Base-by-base conservation (phyloP, 2,888 invertebrate genomes). In the Azorinus chamasolen region DNA sequence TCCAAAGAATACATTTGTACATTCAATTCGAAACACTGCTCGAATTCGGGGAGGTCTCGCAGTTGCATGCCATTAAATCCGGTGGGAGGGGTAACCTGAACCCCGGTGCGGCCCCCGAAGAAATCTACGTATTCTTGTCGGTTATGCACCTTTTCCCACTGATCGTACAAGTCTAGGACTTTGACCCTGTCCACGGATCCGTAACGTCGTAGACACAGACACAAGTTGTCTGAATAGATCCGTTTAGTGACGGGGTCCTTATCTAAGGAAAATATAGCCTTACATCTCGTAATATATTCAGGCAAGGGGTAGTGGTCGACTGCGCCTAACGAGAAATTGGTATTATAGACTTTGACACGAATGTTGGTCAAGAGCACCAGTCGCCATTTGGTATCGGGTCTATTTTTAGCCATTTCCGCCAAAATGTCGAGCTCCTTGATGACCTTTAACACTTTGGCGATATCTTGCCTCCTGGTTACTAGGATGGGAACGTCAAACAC, bases 331-430 rank as follows among this genome's bases (percentile, higher is more conserved):
- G 37, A 6, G 22, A 39, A 57, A 20, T 57, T 22, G 16, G 58
- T 48, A 14, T 37, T 65, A 25, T 32, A 58, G 2, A 39, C 27
- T 18, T 55, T 61, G 37, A 45, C 20, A 32, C 45, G 16, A 37
- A 69, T 54, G 39, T 69, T 69, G 22, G 74, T 74, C 2, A 69
- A 3, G 8, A 74, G 57, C n/a, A 58, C 62, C 3, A 48, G 58
- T 22, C 22, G 25, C 50, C 51, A 74, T 63, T 74, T 69, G 1
- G 74, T 74, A 27, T 74, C 22, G 0, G 62, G 74, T 45, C 74
- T 45, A 16, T 45, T 53, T 25, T 58, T 46, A 4, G 43, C 14
- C 27, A 48, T 37, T 37, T 73, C 54, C 4, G 57, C 37, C 39
- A 61, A 18, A 18, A 62, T 48, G 37, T 70, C 63, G 48, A 63